Evolutionary conservation across 2,888 invertebrate genomes (phyloP), one percentile per base, ranked within the genome.

Genomic region (Lycia hirtaria): DNA sequence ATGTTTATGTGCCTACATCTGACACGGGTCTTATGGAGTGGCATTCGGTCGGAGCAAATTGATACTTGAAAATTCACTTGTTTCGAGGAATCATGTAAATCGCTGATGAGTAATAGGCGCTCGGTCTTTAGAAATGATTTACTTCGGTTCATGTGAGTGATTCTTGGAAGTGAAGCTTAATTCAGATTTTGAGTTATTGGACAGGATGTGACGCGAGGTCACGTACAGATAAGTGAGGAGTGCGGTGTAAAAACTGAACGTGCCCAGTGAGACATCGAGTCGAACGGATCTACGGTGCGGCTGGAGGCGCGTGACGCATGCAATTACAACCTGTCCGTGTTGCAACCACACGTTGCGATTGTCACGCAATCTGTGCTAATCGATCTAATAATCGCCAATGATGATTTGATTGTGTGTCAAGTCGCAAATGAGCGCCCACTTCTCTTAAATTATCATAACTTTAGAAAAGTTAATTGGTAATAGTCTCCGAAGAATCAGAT

Each of bases 221-320:
- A 45, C 24, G 49, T 12, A 47, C 14, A 28, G n/a, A 38, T 24
- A 38, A n/a, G 12, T 2, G 38, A 26, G n/a, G 35, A 35, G 17
- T 26, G 24, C 19, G 19, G 12, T 30, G 30, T 44, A 40, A 37
- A 56, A 43, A 30, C 20, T 30, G 5, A 30, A 22, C 14, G 22
- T 67, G 68, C 73, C 65, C 71, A 77, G 69, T 67, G 67, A 79
- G 76, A 76, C 75, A 72, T 78, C 69, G 72, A 65, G 68, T 65
- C 72, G 68, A 69, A 74, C 80, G 82, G 85, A 87, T 85, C 76
- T 80, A 82, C 80, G 81, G 78, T 69, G 74, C 37, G 19, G 72
- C 76, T 74, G 75, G 56, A 68, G 67, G 73, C 73, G 75, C 83
- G 81, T 83, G 86, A 80, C 73, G 78, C 88, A 88, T 86, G 87